phyloP scores from a whole-genome alignment of 2,888 invertebrate genomes.

The Sycophila texana region DNA sequence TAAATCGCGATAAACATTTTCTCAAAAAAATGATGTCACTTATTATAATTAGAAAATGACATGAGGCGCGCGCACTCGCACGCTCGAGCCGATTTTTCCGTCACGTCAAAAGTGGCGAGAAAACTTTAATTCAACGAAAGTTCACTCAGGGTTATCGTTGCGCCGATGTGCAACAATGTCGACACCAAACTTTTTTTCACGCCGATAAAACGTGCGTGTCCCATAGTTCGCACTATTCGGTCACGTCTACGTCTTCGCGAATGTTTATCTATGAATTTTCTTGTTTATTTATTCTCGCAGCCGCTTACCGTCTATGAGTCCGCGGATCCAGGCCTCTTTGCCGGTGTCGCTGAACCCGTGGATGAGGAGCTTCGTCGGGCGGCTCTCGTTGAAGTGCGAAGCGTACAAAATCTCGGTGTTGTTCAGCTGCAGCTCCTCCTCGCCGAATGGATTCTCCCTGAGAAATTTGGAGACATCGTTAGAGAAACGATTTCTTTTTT shows the following conservation, averaged over 20 bases:
- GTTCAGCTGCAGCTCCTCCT: constrained; percentile 67
- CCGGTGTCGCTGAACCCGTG: constrained; percentile 70
- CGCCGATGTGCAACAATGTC: constrained; percentile 54
- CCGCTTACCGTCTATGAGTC: constrained; percentile 65
- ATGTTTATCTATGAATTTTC: not conserved
- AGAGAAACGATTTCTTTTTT: no score
- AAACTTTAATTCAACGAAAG: constrained; percentile 52
- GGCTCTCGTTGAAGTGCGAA: constrained; percentile 69
- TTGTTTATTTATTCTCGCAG: not conserved
- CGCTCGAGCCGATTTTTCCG: constrained; percentile 45
- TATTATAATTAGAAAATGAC: constrained; percentile 48
- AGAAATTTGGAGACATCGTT: constrained; percentile 2
- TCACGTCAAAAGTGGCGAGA: constrained; percentile 37
- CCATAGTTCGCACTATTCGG: constrained; percentile 29
- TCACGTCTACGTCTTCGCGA: not conserved
- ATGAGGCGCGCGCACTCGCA: not conserved
- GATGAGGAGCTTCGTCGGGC: constrained; percentile 69
- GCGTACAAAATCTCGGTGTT: constrained; percentile 70
- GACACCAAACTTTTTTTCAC: constrained; percentile 25
- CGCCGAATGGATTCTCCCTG: constrained; percentile 69
- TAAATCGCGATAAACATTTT: no score
- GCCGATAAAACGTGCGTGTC: constrained; percentile 41
- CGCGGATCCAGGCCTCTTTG: constrained; percentile 68
- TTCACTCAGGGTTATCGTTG: constrained; percentile 54
- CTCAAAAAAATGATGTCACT: constrained; percentile 32